phyloP scores from a whole-genome alignment of 2,797 vertebrate genomes.

The Malurus leucopterus region DNA sequence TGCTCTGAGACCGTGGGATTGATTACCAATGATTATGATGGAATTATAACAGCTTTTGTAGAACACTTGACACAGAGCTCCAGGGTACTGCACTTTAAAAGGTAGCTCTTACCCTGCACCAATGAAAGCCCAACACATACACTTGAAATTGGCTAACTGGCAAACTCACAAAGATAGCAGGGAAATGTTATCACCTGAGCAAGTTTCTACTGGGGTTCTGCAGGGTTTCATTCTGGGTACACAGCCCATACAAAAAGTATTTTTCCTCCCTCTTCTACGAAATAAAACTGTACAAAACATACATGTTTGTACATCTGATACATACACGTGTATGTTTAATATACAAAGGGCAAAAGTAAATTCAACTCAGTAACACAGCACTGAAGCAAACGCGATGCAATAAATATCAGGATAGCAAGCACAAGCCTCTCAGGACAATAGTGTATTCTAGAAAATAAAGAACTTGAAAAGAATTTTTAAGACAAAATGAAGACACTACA shows the following conservation, averaged over 20 bases:
- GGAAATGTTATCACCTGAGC: background rate
- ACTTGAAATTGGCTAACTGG: background rate
- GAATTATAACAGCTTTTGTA: background rate
- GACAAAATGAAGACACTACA: background rate
- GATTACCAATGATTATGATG: background rate
- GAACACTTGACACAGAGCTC: background rate
- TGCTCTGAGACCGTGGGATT: background rate
- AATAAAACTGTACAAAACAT: background rate
- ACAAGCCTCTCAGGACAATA: background rate
- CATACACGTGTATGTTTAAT: background rate
- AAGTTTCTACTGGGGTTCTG: background rate
- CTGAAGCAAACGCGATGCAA: background rate
- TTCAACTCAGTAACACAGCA: background rate
- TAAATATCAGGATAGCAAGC: background rate
- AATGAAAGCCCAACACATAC: background rate
- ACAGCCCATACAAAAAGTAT: fast-evolving
- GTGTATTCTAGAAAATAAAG: background rate
- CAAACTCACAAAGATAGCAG: background rate
- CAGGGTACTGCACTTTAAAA: background rate
- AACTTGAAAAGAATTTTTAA: background rate
- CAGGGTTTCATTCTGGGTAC: background rate
- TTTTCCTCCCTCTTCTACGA: background rate
- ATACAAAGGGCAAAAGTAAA: background rate
- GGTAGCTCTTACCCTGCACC: background rate
- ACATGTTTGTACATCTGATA: background rate